phyloP scores from a whole-genome alignment of 2,113 vertebrate species.

The Halichoeres trimaculatus region DNA sequence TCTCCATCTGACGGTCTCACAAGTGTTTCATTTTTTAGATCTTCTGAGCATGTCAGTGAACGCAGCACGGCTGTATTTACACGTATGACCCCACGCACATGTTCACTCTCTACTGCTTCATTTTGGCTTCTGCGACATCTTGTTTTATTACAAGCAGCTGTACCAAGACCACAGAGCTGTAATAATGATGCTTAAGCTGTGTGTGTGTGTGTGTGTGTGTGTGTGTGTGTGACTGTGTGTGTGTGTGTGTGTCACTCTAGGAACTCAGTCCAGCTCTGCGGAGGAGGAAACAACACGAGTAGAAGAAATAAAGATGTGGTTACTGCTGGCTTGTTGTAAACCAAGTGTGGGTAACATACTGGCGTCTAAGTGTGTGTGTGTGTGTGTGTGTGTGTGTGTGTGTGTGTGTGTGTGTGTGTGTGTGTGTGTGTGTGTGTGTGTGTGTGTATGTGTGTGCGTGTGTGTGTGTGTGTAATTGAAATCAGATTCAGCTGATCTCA shows the following conservation, averaged over 20 bases:
- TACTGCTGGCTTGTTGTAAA: constrained; percentile 11
- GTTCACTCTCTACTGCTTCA: not conserved
- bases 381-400: not conserved
- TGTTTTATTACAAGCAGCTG: constrained; percentile 63
- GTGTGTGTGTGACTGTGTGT: too few relatives aligned
- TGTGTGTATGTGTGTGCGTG: too few relatives aligned
- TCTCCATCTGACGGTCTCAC: not conserved
- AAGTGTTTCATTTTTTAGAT: too few relatives aligned
- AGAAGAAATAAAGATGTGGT: constrained; percentile 54
- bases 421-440: constrained; percentile 5
- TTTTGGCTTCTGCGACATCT: constrained; percentile 1
- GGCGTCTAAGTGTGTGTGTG: not conserved
- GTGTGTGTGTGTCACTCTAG: too few relatives aligned
- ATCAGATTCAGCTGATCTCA: too few relatives aligned
- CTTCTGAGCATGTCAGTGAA: not conserved
- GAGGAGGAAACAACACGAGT: constrained; percentile 28
- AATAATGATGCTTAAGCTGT: constrained; percentile 33
- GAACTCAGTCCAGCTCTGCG: not conserved
- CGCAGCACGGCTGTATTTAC: not conserved
- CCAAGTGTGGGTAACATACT: not conserved
- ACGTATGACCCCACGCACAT: constrained; percentile 8
- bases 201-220: not conserved
- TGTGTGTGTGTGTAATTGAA: too few relatives aligned
- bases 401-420: too few relatives aligned
- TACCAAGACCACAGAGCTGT: constrained; percentile 37